Evolutionary conservation across 1,140 invertebrate genomes (phyloP).

Genomic region (Micrasema minimum): DNA sequence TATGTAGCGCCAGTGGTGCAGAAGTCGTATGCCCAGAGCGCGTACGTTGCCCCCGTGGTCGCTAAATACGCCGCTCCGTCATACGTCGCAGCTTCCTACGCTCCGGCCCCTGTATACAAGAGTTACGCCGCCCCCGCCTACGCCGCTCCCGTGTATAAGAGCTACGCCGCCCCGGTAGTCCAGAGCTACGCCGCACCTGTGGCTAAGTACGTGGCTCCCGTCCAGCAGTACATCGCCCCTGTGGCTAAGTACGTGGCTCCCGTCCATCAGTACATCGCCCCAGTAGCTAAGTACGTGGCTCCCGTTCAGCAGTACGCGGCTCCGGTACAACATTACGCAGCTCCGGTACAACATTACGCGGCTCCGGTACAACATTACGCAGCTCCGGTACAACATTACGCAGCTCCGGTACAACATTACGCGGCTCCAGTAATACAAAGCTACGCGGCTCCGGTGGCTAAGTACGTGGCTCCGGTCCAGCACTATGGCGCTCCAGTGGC

Average conservation of each 20-base stretch:
- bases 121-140: conserved; percentile 47
- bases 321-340: conserved; percentile 58
- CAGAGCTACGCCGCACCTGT: conserved; percentile 28
- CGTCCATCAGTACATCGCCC: conserved; percentile 46
- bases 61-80: neutral
- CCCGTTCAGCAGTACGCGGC: conserved; percentile 54
- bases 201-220: conserved; percentile 48
- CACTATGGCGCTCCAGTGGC: conserved; percentile 58
- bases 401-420: conserved; percentile 23
- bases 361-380: no score
- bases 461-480: conserved; percentile 5
- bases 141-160: conserved; percentile 39
- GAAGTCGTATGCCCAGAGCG: conserved; percentile 56
- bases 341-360: conserved; percentile 52
- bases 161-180: conserved; percentile 45
- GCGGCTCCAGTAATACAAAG: conserved; percentile 44
- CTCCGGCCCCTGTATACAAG: conserved; percentile 22
- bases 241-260: conserved; percentile 4
- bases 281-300: conserved; percentile 37
- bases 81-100: conserved; percentile 48
- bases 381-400: conserved; percentile 50
- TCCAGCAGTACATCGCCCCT: conserved; percentile 46
- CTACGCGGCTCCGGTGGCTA: conserved; percentile 52
- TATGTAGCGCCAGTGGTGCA: conserved; percentile 58
- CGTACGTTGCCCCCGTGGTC: conserved; percentile 46